Base-by-base conservation (phyloP, 2,888 invertebrate genomes). In the Thymelicus lineola region DNA sequence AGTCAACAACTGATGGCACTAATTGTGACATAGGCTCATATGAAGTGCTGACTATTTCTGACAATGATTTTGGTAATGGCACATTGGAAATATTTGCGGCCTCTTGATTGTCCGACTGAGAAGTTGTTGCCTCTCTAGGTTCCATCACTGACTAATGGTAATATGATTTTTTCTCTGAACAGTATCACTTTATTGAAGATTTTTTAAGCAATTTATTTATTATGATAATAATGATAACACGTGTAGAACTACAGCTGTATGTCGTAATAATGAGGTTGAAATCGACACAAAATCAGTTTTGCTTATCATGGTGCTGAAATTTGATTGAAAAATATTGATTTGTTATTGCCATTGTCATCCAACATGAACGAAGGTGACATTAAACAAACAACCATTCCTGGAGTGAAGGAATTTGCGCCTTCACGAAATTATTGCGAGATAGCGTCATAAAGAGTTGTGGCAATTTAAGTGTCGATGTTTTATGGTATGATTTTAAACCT, bases 281-380 rank as follows among this genome's bases (percentile, higher is more conserved):
- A 58, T 38, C 38, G 38, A 15, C 10, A 38, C 58, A 58, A 61
- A 53, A 61, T 35, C 4, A 55, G 67, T 66, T 58, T 55, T 66
- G 58, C 42, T 62, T 46, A 62, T 68, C 55, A 53, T 7, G 45
- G 46, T 62, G 45, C 45, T 55, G 55, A 42, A 62, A 68, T 17
- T 17, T 61, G 61, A 61, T 62, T 62, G 57, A 46, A 57, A 57
- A 55, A 46, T 68, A 68, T 68, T 35, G 62, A 68, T 68, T 62
- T 45, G 45, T 57, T 35, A 17, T 55, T 55, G 5, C 57, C 14
- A 57, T 68, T 62, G 62, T 62, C 36, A 48, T 46, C 46, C 36
- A 58, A n/a, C 5, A 38, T 58, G 38, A 36, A 58, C 38, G 38
- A 36, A 7, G n/a, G 58, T 38, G 38, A 10, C 55, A 7, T n/a